These are phyloP conservation scores for Hemibates koningsi DNA, from an alignment of 2,113 vertebrate genomes.

Conservation along the genomic window DNA sequence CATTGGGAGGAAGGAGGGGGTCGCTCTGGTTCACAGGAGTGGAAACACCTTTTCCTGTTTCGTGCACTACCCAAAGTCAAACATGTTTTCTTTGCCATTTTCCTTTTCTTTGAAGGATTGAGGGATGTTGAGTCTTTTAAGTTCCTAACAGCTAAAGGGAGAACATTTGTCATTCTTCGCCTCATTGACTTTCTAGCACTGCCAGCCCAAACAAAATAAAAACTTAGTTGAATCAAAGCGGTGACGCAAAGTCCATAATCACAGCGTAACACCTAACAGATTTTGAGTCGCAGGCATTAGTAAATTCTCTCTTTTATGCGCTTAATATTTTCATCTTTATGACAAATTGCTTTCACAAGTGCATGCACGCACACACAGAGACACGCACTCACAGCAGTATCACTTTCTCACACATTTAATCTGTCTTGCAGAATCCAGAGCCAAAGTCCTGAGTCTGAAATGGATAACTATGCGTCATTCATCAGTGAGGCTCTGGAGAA, in stretches of 20 bases:
- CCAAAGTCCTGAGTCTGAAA: slow-evolving; percentile 78
- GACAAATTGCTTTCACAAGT: neutral
- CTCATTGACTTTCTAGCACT: slow-evolving; percentile 49
- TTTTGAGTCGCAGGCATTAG: slow-evolving; percentile 3
- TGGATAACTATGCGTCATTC: slow-evolving; percentile 88
- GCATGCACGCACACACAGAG: neutral
- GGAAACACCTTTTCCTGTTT: slow-evolving; percentile 63
- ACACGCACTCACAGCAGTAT: neutral
- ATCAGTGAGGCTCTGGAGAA: slow-evolving; percentile 84
- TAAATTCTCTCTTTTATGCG: neutral
- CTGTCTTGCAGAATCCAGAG: slow-evolving; percentile 76
- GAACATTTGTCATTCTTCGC: slow-evolving; percentile 62
- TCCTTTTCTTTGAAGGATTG: slow-evolving; percentile 38
- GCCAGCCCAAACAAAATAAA: slow-evolving; percentile 54
- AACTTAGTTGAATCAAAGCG: slow-evolving; percentile 18
- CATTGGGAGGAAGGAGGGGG: slow-evolving; percentile 43
- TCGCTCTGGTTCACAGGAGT: slow-evolving; percentile 46
- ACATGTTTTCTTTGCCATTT: slow-evolving; percentile 58
- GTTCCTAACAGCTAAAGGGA: slow-evolving; percentile 47
- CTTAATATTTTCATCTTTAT: neutral
- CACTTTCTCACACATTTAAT: neutral
- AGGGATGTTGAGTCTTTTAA: slow-evolving; percentile 43
- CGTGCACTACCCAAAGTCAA: slow-evolving; percentile 40
- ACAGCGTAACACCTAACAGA: slow-evolving; percentile 5
- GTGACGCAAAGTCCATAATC: slow-evolving; percentile 33